Evolutionary conservation across 2,888 invertebrate species (phyloP), one percentile per base, ranked within the genome.

Genomic region (Ashinkailepas kermadecensis): DNA sequence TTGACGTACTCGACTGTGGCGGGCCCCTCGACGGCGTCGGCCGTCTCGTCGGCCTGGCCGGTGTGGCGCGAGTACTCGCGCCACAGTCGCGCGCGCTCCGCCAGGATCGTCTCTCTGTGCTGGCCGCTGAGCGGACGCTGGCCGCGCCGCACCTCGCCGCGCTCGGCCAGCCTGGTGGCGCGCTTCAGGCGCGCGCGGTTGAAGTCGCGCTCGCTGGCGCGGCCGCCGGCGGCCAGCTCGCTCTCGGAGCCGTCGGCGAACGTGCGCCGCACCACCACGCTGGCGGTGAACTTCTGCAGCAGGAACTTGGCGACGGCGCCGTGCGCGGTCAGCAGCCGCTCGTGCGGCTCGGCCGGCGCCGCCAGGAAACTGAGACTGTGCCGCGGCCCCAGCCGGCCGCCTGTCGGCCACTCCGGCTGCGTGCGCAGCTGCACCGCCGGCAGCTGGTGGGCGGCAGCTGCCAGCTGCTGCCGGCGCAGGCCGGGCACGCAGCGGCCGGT

Each of bases 401-500:
- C 11, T 0, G 70, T 15, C 70, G 70, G 70, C 70, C 11, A 39
- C 25, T 13, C 70, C 0, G 70, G 70, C 12, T 15, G 25, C 25
- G 70, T 70, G 70, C 70, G 70, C 11, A 7, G 70, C 70, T 70
- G 39, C 13, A 70, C 70, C 21, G 15, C 25, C 6, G 70, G 70
- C 25, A 13, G 25, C 70, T 25, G 11, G 4, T 15, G 1, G 12
- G 11, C 12, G 11, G 11, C 39, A 1, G 25, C 70, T 13, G 39
- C 70, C 70, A 15, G 39, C 15, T 13, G 11, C 15, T 70, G 39
- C 10, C 70, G 25, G 6, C 25, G 11, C 39, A 70, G 25, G 39
- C 70, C 70, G 21, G 70, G 70, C 15, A 70, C 70, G 70, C 70
- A 70, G 25, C 70, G 25, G 70, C 25, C 70, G 70, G 70, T 39